Conservation (phyloP, 2,113 vertebrate species). For the Macroglossus sobrinus region DNA sequence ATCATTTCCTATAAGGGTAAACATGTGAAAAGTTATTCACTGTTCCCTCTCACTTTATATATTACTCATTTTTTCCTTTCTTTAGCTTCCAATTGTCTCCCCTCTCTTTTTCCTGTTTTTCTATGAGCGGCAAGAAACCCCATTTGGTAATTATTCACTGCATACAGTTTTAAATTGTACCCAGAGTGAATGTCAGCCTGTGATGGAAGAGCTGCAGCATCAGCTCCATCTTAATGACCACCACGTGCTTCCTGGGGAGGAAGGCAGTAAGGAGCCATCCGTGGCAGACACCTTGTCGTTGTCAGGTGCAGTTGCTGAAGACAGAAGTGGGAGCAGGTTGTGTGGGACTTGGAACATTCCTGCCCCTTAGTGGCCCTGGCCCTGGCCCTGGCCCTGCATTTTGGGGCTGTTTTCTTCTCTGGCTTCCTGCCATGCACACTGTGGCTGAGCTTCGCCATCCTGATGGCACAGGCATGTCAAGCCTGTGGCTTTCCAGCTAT, state of each 20-base stretch:
- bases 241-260: background rate
- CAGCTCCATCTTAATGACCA: background rate
- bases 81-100: background rate
- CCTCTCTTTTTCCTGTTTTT: background rate
- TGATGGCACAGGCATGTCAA: background rate
- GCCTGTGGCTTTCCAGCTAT: background rate
- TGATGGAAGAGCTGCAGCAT: background rate
- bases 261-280: rapidly evolving
- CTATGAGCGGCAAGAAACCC: background rate
- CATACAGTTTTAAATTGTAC: background rate
- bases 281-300: rapidly evolving
- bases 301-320: background rate
- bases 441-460: rapidly evolving
- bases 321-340: background rate
- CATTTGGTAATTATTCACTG: background rate
- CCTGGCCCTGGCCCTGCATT: rapidly evolving
- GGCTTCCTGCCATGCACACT: rapidly evolving
- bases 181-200: background rate
- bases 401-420: background rate
- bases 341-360: background rate
- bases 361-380: no score
- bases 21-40: background rate
- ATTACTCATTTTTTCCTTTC: background rate
- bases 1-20: background rate
- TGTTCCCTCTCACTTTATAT: background rate